phyloP scores from a whole-genome alignment of 2,113 vertebrate genomes.

The Orthonyx spaldingii region DNA sequence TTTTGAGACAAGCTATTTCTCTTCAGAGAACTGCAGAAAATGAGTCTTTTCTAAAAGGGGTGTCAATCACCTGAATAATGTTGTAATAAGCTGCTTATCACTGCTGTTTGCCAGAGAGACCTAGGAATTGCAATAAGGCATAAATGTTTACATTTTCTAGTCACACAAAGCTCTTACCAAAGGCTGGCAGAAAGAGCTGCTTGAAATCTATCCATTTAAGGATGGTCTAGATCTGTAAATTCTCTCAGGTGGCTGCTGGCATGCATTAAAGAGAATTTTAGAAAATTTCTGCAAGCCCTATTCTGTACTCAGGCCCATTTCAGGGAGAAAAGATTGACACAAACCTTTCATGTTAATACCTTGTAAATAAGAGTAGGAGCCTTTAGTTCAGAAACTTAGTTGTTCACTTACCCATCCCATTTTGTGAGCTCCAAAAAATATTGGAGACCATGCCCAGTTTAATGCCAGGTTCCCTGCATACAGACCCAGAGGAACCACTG shows the following conservation, averaged over 20 bases:
- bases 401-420: slow-evolving; percentile 75
- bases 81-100: not conserved
- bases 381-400: not conserved
- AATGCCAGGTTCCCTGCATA: slow-evolving; percentile 75
- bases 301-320: not conserved
- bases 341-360: not conserved
- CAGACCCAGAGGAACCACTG: slow-evolving; percentile 74
- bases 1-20: not conserved
- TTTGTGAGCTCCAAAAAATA: slow-evolving; percentile 75
- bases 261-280: not conserved
- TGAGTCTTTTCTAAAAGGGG: not conserved
- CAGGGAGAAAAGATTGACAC: not conserved
- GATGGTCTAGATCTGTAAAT: not conserved
- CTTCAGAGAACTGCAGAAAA: not conserved
- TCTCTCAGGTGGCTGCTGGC: not conserved
- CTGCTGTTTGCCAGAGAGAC: not conserved
- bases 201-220: not conserved
- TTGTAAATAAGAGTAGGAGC: not conserved
- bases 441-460: slow-evolving; percentile 77
- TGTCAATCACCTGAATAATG: not conserved
- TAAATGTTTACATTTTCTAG: not conserved
- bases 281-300: not conserved
- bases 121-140: not conserved
- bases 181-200: not conserved
- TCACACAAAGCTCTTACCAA: not conserved